Conservation (phyloP, 1,140 invertebrate species). For the Eriocheir sinensis region DNA sequence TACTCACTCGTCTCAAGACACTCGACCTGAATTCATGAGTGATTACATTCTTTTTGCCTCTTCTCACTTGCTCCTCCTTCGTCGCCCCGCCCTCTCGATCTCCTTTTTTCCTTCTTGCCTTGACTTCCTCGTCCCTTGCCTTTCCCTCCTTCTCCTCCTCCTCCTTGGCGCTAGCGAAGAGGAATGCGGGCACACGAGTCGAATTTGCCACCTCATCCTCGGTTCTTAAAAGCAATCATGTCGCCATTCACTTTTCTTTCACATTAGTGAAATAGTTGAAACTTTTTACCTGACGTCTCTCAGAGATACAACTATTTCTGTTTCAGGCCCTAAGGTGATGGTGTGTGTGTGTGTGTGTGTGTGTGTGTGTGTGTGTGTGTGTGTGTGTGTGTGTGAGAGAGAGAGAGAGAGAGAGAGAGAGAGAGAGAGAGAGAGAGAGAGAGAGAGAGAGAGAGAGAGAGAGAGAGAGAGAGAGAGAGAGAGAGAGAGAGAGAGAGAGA, state of each 20-base stretch:
- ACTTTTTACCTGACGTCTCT: background rate
- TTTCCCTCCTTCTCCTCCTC: background rate
- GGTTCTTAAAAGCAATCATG: background rate
- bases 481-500: too few species aligned
- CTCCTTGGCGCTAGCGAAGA: background rate
- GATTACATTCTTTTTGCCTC: background rate
- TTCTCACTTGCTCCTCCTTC: background rate
- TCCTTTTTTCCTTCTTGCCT: background rate
- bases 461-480: too few species aligned
- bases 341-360: slow-evolving; percentile 20
- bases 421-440: too few species aligned
- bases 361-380: slow-evolving; percentile 15
- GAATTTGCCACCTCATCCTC: background rate
- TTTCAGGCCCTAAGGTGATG: background rate
- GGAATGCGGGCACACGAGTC: background rate
- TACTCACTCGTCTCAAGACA: background rate
- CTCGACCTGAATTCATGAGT: background rate
- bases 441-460: too few species aligned
- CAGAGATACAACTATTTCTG: background rate
- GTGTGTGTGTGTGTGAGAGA: background rate
- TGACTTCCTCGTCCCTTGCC: background rate
- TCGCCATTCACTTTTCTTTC: background rate
- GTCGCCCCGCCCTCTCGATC: background rate
- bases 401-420: too few species aligned
- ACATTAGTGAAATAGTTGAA: background rate